Evolutionary conservation across 2,797 vertebrate species (phyloP).

Genomic region (Lycodopsis pacificus): DNA sequence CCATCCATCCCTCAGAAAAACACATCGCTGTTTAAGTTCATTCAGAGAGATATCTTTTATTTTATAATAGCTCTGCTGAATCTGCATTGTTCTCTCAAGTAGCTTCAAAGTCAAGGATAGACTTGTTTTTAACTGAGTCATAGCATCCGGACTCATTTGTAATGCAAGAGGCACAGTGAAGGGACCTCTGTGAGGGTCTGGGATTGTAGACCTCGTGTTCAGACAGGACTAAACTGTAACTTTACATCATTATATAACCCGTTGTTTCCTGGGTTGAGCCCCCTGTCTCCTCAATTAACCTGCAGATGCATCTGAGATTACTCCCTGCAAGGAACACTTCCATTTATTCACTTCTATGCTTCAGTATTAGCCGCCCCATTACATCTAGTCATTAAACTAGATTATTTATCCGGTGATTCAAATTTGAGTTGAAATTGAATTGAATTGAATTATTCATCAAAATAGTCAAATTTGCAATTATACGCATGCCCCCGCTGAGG

Average conservation of each 20-base stretch:
- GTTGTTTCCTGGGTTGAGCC: background rate
- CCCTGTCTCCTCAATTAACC: constrained; percentile 41
- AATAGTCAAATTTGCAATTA: constrained; percentile 11
- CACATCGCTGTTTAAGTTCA: constrained; percentile 36
- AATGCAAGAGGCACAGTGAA: background rate
- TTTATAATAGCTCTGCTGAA: constrained; percentile 23
- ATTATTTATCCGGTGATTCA: constrained; percentile 1
- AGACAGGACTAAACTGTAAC: constrained; percentile 3
- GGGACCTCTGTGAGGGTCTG: constrained; percentile 9
- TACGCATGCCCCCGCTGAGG: background rate
- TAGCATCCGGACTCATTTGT: background rate
- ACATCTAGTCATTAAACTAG: constrained; percentile 26
- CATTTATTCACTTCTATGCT: background rate
- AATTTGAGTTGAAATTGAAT: constrained; percentile 29
- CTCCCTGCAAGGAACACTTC: constrained; percentile 13
- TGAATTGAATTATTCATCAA: constrained; percentile 28
- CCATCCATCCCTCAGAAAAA: constrained; percentile 17
- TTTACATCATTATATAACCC: constrained; percentile 10
- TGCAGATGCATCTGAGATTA: background rate
- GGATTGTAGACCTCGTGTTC: background rate
- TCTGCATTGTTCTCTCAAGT: constrained; percentile 31
- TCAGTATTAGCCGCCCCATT: background rate
- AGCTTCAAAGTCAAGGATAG: background rate
- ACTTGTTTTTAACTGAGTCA: constrained; percentile 3
- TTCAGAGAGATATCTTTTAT: constrained; percentile 41